Evolutionary conservation across 2,888 invertebrate species (phyloP).

Genomic region (Nowickia ferox): DNA sequence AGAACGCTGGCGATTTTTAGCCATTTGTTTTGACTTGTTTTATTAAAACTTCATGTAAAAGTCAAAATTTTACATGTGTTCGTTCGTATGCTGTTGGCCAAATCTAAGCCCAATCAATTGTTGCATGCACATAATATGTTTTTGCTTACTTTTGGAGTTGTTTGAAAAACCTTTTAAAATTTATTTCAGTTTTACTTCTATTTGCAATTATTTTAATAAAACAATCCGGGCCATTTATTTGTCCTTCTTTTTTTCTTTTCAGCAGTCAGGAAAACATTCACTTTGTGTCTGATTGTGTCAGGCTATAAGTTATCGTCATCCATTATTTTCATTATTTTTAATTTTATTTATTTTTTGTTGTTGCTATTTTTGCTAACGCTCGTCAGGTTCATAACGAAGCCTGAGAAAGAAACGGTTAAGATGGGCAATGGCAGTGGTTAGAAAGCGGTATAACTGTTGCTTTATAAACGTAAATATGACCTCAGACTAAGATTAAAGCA

Average conservation of each 20-base stretch:
- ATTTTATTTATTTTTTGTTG: neutral
- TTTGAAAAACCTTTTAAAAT: slow-evolving; percentile 22
- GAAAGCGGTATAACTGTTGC: slow-evolving; percentile 17
- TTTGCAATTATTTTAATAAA: slow-evolving; percentile 48
- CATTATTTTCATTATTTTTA: slow-evolving; percentile 28
- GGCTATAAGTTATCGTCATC: slow-evolving; percentile 58
- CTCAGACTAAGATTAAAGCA: slow-evolving; percentile 41
- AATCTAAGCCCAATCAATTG: slow-evolving; percentile 42
- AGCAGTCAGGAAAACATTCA: slow-evolving; percentile 40
- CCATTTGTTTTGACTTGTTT: slow-evolving; percentile 26
- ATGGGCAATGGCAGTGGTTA: neutral
- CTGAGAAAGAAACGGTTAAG: slow-evolving; percentile 13
- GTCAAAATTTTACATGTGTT: slow-evolving; percentile 55
- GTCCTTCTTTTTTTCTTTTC: neutral
- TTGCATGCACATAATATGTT: slow-evolving; percentile 10
- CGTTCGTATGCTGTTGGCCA: slow-evolving; percentile 24
- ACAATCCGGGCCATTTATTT: slow-evolving; percentile 25
- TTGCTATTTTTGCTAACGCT: neutral
- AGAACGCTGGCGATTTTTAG: slow-evolving; percentile 11
- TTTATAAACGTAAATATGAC: slow-evolving; percentile 46
- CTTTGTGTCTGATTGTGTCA: slow-evolving; percentile 58
- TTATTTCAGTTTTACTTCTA: neutral
- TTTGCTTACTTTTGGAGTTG: neutral
- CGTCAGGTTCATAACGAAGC: slow-evolving; percentile 22
- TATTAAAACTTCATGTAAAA: slow-evolving; percentile 65